A percentile compares a stretch with the other conserved stretches of the same genome.
Evolutionary conservation across 2,888 invertebrate genomes (phyloP).

Genomic region (Lypha dubia): DNA sequence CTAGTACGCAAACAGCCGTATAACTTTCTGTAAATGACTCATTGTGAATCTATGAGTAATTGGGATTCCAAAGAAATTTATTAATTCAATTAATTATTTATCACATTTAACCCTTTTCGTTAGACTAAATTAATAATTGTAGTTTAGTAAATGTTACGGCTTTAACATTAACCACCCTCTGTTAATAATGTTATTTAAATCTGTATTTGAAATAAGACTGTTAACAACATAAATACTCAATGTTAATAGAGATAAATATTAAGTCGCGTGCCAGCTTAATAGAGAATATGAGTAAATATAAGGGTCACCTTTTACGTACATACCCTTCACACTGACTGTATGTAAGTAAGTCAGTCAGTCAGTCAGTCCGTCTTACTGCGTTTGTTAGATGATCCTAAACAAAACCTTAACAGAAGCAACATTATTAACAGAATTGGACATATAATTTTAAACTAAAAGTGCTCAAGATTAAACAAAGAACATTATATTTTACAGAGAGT

Average conservation of each 20-base stretch:
- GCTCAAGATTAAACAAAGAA: conserved; percentile 39
- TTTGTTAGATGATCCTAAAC: neutral
- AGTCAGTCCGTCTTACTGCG: neutral
- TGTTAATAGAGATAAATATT: neutral
- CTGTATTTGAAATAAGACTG: neutral
- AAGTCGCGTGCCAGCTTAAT: conserved; percentile 55
- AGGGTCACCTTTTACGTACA: too few relatives aligned
- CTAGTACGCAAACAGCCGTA: too few relatives aligned
- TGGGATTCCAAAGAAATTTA: too few relatives aligned
- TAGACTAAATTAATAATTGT: neutral
- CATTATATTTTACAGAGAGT: neutral
- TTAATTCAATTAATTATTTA: too few relatives aligned
- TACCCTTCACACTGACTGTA: neutral
- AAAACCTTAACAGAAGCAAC: conserved; percentile 4
- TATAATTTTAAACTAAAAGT: conserved; percentile 42
- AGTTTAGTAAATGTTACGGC: neutral
- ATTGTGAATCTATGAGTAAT: too few relatives aligned
- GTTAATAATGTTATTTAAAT: neutral
- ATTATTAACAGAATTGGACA: conserved; percentile 3
- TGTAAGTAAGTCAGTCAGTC: too few relatives aligned
- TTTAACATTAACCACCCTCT: neutral
- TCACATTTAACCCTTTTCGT: neutral
- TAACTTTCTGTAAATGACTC: too few relatives aligned
- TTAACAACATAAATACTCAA: neutral
- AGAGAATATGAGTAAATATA: neutral